A percentile compares a stretch with the other conserved stretches of the same genome.
These are phyloP conservation scores for Zaprionus nigranus DNA, from an alignment of 1,140 invertebrate genomes.

Conservation along the genomic window DNA sequence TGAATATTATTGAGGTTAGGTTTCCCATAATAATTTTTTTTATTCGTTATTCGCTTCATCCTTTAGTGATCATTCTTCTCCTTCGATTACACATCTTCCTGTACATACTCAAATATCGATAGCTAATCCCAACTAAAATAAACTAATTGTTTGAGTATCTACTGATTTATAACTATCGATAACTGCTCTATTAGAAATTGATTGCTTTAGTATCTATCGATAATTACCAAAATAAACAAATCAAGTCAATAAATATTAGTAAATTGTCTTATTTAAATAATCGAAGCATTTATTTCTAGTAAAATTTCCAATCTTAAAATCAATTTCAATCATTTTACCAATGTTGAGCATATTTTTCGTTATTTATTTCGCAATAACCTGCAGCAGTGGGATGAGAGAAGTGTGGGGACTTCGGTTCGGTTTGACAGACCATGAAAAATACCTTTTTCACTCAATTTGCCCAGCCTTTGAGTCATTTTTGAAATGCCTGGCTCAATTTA, in stretches of 20 bases:
- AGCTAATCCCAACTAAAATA: too few relatives aligned
- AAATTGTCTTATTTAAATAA: neutral
- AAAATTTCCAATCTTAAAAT: neutral
- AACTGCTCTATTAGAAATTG: too few relatives aligned
- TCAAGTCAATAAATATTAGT: neutral
- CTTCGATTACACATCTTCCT: too few relatives aligned
- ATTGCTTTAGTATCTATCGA: too few relatives aligned
- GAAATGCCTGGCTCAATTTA: conserved; percentile 61
- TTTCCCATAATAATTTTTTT: neutral
- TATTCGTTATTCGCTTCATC: neutral
- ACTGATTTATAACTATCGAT: too few relatives aligned
- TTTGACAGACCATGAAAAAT: conserved; percentile 45
- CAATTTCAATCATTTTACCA: neutral
- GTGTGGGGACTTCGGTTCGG: neutral
- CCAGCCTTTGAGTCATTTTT: conserved; percentile 64
- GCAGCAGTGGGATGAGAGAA: neutral
- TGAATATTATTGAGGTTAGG: neutral
- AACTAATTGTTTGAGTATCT: neutral
- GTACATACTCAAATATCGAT: too few relatives aligned
- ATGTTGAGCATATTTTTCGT: conserved; percentile 16
- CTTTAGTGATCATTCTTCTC: neutral
- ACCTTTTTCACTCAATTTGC: conserved; percentile 56
- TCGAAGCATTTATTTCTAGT: too few relatives aligned
- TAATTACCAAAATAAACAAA: too few relatives aligned
- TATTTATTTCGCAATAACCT: conserved; percentile 16